A percentile compares a stretch with the other conserved stretches of the same genome.
Evolutionary conservation across 2,113 vertebrate genomes (phyloP).

Genomic region (Cryptomyrus ogoouensis): DNA sequence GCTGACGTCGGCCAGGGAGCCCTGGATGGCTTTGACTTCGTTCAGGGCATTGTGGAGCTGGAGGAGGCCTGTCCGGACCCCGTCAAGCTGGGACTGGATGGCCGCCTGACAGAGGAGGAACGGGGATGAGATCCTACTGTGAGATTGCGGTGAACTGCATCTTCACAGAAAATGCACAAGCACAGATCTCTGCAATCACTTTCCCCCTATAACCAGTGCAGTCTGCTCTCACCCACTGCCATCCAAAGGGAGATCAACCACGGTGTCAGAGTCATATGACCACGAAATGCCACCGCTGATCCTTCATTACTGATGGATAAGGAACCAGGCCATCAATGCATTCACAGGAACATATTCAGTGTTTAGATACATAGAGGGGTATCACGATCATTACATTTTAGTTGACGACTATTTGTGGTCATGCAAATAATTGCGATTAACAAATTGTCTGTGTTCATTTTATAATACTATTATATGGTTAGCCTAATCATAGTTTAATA

Average conservation of each 20-base stretch:
- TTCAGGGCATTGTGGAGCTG: slow-evolving; percentile 88
- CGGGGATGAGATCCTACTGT: not conserved
- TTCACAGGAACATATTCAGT: not conserved
- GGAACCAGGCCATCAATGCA: not conserved
- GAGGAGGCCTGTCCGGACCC: slow-evolving; percentile 87
- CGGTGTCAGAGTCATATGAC: not conserved
- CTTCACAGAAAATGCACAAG: not conserved
- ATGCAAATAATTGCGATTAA: not conserved
- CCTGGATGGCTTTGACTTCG: slow-evolving; percentile 89
- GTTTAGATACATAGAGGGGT: not conserved
- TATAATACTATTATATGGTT: not conserved
- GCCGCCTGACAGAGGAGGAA: slow-evolving; percentile 67
- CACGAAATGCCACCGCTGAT: not conserved
- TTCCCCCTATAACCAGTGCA: not conserved
- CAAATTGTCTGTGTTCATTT: not conserved
- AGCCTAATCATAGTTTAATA: no score
- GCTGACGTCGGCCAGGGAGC: slow-evolving; percentile 80
- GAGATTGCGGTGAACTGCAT: not conserved
- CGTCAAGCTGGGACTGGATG: slow-evolving; percentile 94
- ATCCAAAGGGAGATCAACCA: not conserved
- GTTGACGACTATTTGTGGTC: not conserved
- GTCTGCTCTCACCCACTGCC: not conserved
- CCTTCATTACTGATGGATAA: not conserved
- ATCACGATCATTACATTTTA: not conserved
- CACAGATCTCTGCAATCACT: not conserved